A percentile compares a stretch with the other conserved stretches of the same genome.
Evolutionary conservation across 2,113 vertebrate genomes (phyloP).

Genomic region (Herpailurus yagouaroundi): DNA sequence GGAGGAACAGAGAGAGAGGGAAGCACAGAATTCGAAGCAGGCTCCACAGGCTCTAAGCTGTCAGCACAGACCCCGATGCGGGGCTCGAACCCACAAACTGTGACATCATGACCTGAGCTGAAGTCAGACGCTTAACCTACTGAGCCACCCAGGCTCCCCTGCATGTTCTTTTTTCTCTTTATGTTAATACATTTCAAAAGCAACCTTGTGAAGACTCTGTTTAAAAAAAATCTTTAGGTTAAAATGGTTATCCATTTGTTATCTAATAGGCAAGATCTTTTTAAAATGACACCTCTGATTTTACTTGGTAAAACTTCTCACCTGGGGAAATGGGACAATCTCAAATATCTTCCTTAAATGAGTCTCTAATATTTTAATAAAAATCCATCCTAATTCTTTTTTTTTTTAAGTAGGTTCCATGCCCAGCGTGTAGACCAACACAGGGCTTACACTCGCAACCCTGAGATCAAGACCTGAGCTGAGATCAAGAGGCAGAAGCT

Average conservation of each 20-base stretch:
- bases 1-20: too few relatives aligned
- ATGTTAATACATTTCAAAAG: background rate
- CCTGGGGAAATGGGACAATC: background rate
- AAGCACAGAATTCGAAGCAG: too few relatives aligned
- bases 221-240: background rate
- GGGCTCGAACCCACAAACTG: too few relatives aligned
- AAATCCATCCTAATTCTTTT: background rate
- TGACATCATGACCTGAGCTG: too few relatives aligned
- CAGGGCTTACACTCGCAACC: too few relatives aligned
- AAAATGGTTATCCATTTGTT: background rate
- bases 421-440: too few relatives aligned
- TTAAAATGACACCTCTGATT: background rate
- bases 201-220: background rate
- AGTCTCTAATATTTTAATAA: background rate
- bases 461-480: too few relatives aligned
- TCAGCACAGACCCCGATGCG: too few relatives aligned
- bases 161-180: background rate
- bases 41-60: too few relatives aligned
- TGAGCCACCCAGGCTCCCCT: background rate
- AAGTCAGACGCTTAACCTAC: too few relatives aligned
- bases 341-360: background rate
- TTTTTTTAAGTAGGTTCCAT: too few relatives aligned
- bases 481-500: too few relatives aligned
- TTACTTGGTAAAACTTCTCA: background rate
- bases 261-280: background rate